Base-by-base conservation (phyloP, 2,797 vertebrate species). In the Danio kyathit region DNA sequence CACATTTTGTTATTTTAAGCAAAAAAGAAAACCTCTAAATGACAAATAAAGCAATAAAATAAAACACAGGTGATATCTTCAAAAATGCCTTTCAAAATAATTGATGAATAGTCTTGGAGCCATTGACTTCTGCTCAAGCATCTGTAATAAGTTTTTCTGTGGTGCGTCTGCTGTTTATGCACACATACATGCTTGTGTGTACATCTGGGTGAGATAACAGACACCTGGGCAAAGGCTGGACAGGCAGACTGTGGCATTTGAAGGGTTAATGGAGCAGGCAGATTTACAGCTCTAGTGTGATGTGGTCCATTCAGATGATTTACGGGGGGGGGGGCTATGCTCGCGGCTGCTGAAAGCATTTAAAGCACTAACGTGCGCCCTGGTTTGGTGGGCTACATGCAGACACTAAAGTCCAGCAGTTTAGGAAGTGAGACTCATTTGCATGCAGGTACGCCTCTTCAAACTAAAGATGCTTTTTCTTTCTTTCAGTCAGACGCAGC, bases 311-410 rank as follows among this genome's bases (percentile, higher is more conserved):
- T 93, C 88, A 84, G 86, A 81, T 94, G 93, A 95, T 94, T 95
- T 95, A 95, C 90, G 89, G 90, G 88, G 29, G 90, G 91, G 89
- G 29, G 90, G 91, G 89, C 86, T 87, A 71, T 87, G 89, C 89
- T 91, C 87, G 89, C 77, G 91, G 90, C 91, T 94, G 94, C 89
- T 93, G 91, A 93, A 95, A 92, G 91, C 91, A 91, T 94, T 92
- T 94, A 88, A 94, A 91, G 87, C 80, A 83, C 83, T 48, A 10
- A 85, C 81, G 56, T 75, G 88, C 82, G 88, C 90, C 85, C 81
- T 83, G 87, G 90, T 90, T 91, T 79, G 89, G 87, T 86, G 86
- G 90, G 88, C 83, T 89, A 88, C 88, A 90, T 90, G 88, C 78
- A 89, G 84, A 88, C 89, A 90, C 88, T 38, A 87, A 91, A 88